phyloP scores from a whole-genome alignment of 2,888 invertebrate genomes.

The Orthonevra nobilis region DNA sequence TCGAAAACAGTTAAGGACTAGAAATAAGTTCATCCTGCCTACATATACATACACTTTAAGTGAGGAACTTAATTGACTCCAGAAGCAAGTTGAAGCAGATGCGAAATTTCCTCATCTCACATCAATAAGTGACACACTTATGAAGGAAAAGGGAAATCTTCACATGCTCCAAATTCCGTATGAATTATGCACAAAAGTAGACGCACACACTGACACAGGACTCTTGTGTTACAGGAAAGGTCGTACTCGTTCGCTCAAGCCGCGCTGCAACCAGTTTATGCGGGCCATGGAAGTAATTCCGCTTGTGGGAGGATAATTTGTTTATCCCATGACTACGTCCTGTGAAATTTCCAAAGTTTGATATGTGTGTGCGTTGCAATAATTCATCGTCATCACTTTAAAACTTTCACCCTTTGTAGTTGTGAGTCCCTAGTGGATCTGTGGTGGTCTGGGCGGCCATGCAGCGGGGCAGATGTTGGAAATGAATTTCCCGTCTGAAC shows the following conservation, averaged over 20 bases:
- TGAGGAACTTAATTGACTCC: constrained; percentile 13
- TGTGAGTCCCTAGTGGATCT: no score
- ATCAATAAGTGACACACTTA: constrained; percentile 54
- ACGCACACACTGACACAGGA: background rate
- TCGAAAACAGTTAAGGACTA: constrained; percentile 9
- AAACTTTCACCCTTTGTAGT: constrained; percentile 27
- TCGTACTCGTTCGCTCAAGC: constrained; percentile 14
- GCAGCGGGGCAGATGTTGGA: constrained; percentile 7
- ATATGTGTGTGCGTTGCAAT: constrained; percentile 30
- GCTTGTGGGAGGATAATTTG: constrained; percentile 54
- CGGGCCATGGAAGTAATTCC: constrained; percentile 37
- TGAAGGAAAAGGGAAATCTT: constrained; percentile 14
- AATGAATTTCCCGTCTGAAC: constrained; percentile 26
- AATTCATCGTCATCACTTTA: constrained; percentile 60
- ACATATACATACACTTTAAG: background rate
- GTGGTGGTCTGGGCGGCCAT: background rate
- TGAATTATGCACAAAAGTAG: constrained; percentile 31
- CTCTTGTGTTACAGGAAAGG: background rate
- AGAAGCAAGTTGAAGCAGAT: constrained; percentile 4
- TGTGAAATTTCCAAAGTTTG: background rate
- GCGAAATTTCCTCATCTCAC: constrained; percentile 28
- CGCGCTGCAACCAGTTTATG: constrained; percentile 22
- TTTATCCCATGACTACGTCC: constrained; percentile 38
- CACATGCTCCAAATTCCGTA: constrained; percentile 45
- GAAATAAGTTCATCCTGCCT: constrained; percentile 1